Evolutionary conservation across 2,888 invertebrate species (phyloP), one percentile per base, ranked within the genome.

Genomic region (Tipula helvola): DNA sequence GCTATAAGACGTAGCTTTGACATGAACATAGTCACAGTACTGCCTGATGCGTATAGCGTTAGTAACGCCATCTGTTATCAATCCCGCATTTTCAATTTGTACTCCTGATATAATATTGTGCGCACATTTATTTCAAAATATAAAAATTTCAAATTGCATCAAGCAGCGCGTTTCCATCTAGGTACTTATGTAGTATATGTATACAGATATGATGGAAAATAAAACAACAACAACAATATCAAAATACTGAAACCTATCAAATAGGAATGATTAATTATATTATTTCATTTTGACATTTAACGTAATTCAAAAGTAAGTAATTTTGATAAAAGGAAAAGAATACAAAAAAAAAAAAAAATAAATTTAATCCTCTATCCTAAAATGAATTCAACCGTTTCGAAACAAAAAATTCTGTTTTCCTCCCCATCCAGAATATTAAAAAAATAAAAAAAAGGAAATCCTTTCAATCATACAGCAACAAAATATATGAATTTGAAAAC

Each of bases 261-360:
- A 71, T 71, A 7, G 71, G 71, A 71, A 71, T 71, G 71, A 71
- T 71, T 71, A 71, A 71, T 71, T 71, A 71, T 28, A 28, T 71
- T 71, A 71, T 71, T 71, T 71, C 71, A 71, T 71, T 71, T 71
- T 71, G 71, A 71, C 71, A 71, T 71, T 71, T 71, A 71, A 71
- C 71, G 71, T 71, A 71, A 71, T 71, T 71, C 71, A 71, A 71
- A 71, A 71, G 71, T 71, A 71, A 71, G 71, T 71, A 71, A 71
- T 71, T 71, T 71, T 71, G 71, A 71, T 71, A 71, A 71, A 71
- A 71, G 71, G 71, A 71, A 71, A 71, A 16, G 28, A 71, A 71
- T 10, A 71, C 28, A 71, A 71, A 71, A 52, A 47, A 47, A 47
- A 47, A 57, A 28, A 28, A 28, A 28, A 39, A 39, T 39, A 71